phyloP scores from a whole-genome alignment of 2,113 vertebrate genomes.

The Tachysurus fulvidraco region DNA sequence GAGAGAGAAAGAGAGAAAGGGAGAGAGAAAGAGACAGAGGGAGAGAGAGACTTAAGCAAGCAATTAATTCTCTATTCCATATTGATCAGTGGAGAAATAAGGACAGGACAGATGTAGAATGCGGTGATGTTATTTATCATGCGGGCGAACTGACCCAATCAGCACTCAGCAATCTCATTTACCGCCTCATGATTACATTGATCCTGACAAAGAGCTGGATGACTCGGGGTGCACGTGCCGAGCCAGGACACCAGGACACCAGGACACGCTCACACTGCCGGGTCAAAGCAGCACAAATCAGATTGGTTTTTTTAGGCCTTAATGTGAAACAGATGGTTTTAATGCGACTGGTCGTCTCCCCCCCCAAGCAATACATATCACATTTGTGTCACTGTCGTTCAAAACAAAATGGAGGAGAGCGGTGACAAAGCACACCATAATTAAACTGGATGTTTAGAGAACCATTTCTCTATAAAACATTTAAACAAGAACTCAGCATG shows the following conservation, averaged over 20 bases:
- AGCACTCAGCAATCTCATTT: background rate
- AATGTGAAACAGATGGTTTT: background rate
- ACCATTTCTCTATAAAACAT: background rate
- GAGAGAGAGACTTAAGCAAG: background rate
- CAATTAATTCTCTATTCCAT: background rate
- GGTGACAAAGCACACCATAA: background rate
- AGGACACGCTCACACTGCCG: background rate
- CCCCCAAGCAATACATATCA: no score
- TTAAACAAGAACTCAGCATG: no score
- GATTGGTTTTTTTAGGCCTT: no score
- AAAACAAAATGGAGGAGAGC: background rate
- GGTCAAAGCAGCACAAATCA: background rate
- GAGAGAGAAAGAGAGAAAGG: background rate
- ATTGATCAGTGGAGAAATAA: background rate
- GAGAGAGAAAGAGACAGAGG: background rate
- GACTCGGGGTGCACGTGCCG: background rate
- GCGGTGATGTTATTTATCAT: background rate
- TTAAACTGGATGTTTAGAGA: background rate
- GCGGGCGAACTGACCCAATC: background rate
- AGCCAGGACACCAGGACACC: background rate
- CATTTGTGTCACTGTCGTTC: background rate
- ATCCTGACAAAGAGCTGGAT: constrained; percentile 2
- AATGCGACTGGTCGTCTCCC: background rate
- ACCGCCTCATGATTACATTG: constrained; percentile 14
- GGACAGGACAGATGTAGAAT: background rate